Percentiles rank a stretch among this genome's conserved stretches.
These are phyloP conservation scores for Lottia scabra DNA, from an alignment of 2,888 invertebrate species.

Conservation along the genomic window DNA sequence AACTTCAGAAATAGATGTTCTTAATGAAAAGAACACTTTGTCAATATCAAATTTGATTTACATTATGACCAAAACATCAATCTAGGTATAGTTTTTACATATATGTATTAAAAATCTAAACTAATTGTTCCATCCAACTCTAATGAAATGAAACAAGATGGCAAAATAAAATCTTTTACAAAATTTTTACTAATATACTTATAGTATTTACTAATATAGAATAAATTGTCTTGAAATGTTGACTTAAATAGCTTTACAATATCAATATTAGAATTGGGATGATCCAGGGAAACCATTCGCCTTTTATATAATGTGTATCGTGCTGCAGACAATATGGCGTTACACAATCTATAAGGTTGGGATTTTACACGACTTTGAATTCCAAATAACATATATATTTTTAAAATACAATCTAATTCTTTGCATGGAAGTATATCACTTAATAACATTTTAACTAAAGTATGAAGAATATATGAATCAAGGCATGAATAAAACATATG, in stretches of 20 bases:
- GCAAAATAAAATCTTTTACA: not conserved
- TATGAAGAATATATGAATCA: not conserved
- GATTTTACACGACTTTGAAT: not conserved
- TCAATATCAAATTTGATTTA: too few species aligned
- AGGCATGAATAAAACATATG: not conserved
- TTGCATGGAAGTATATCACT: not conserved
- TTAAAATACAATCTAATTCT: not conserved
- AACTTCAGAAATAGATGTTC: too few species aligned
- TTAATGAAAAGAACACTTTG: too few species aligned
- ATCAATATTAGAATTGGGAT: not conserved
- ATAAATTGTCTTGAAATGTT: not conserved
- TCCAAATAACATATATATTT: not conserved
- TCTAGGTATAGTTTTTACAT: too few species aligned
- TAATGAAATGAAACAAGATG: not conserved
- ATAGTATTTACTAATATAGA: not conserved
- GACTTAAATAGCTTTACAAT: not conserved
- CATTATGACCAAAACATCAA: too few species aligned
- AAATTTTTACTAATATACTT: not conserved
- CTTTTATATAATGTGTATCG: not conserved
- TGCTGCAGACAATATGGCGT: not conserved
- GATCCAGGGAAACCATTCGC: not conserved
- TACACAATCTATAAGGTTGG: not conserved
- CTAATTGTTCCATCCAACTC: too few species aligned
- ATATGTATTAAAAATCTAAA: too few species aligned
- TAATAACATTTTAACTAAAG: not conserved